Base-by-base conservation (phyloP, 2,888 invertebrate species). In the Craniophora ligustri region DNA sequence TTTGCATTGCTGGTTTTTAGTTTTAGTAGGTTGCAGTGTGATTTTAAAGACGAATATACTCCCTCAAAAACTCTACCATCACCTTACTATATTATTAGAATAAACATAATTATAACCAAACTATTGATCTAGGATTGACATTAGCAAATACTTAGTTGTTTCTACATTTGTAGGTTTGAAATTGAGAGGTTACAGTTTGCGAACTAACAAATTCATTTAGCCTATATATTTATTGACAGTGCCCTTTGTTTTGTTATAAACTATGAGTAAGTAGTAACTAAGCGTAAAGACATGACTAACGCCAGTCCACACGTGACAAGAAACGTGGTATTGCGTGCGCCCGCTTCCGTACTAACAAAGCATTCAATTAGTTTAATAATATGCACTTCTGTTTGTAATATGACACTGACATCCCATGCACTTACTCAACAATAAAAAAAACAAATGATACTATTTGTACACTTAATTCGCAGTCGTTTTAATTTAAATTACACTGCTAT, bases 301-400 rank as follows among this genome's bases (percentile, higher is more conserved):
- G 15, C 21, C 30, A n/a, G 11, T 4, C 13, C 4, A 34, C 63
- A 69, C 69, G 69, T 64, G 72, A 67, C 42, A 28, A 11, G 10
- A 36, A 62, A 62, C 72, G 60, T 63, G 72, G 5, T 18, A 54
- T 16, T 36, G 31, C 13, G 42, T 39, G 46, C 40, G 39, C 34
- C 53, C 19, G 48, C 50, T 60, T 61, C 67, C 69, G 56, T 15
- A 63, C 59, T 41, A 50, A 66, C 57, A 58, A 44, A 62, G 56
- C 67, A 67, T 53, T 65, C 59, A 62, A 68, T 75, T 82, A 75
- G 74, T 79, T 62, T 78, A 76, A 70, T 76, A 75, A 70, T 76
- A 75, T 78, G 75, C 67, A 72, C 56, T 70, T 65, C 64, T 72
- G 55, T 72, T 46, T 63, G 81, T 69, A 80, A 84, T 56, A 41